Conservation (phyloP, 2,888 invertebrate genomes). For the Cheilosia vernalis region DNA sequence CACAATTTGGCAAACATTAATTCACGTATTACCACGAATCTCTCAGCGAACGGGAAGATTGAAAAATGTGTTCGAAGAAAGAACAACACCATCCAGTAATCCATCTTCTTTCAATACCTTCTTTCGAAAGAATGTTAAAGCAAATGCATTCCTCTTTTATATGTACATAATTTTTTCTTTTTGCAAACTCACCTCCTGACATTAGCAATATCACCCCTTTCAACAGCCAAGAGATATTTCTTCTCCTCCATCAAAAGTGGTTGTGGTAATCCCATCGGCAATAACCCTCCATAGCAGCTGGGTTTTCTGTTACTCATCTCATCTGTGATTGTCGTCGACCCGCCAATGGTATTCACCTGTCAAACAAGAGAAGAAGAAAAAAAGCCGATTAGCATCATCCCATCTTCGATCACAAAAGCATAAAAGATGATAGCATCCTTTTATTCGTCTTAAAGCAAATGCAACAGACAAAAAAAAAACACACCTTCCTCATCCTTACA, state of each 20-base stretch:
- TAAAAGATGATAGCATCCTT: slow-evolving; percentile 55
- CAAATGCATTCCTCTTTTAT: slow-evolving; percentile 15
- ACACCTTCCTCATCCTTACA: not conserved
- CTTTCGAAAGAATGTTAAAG: not conserved
- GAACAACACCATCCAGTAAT: slow-evolving; percentile 41
- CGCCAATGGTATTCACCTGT: slow-evolving; percentile 57
- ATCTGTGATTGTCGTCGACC: slow-evolving; percentile 25
- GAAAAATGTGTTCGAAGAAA: slow-evolving; percentile 5
- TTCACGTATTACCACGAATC: slow-evolving; percentile 31
- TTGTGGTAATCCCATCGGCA: slow-evolving; percentile 88
- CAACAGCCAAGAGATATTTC: slow-evolving; percentile 95
- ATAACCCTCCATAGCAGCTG: slow-evolving; percentile 81
- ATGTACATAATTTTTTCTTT: too few relatives aligned
- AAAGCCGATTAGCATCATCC: slow-evolving; percentile 61
- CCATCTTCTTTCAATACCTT: slow-evolving; percentile 21
- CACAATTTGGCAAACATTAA: slow-evolving; percentile 37
- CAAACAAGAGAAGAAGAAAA: slow-evolving; percentile 34
- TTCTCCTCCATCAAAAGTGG: slow-evolving; percentile 92
- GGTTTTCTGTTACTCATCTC: slow-evolving; percentile 63
- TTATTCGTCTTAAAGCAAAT: slow-evolving; percentile 16
- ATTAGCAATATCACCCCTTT: slow-evolving; percentile 95
- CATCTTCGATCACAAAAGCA: slow-evolving; percentile 65
- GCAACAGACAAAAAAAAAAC: not conserved
- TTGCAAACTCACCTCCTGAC: slow-evolving; percentile 88
- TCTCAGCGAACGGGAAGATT: not conserved